phyloP scores from a whole-genome alignment of 2,113 vertebrate species.

The Spea bombifrons region DNA sequence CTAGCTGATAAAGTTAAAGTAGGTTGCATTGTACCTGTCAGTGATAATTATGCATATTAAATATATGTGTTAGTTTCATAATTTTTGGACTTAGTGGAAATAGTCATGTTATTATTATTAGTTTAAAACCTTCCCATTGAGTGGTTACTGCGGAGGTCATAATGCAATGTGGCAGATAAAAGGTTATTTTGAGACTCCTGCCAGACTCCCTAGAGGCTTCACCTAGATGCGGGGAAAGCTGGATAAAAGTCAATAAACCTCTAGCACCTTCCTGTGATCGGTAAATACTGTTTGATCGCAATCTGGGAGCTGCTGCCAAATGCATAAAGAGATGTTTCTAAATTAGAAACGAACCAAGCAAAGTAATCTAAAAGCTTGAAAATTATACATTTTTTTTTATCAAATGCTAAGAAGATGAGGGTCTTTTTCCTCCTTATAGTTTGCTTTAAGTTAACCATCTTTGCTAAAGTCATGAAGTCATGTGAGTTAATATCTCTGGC shows the following conservation, averaged over 20 bases:
- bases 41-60: too few relatives aligned
- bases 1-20: too few relatives aligned
- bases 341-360: constrained; percentile 22
- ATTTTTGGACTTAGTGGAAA: neutral
- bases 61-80: too few relatives aligned
- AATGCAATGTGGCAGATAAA: neutral
- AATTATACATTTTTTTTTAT: constrained; percentile 5
- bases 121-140: neutral
- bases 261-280: constrained; percentile 29
- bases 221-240: neutral
- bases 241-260: constrained; percentile 16
- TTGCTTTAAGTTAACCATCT: too few relatives aligned
- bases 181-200: neutral
- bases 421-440: too few relatives aligned
- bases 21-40: too few relatives aligned
- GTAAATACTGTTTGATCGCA: constrained; percentile 29
- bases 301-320: constrained; percentile 10
- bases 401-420: neutral
- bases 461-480: too few relatives aligned
- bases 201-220: constrained; percentile 1
- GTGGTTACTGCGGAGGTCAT: too few relatives aligned
- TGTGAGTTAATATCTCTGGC: too few relatives aligned
- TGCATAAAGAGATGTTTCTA: constrained; percentile 14
- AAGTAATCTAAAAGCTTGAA: constrained; percentile 6
- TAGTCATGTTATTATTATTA: neutral